A percentile compares a stretch with the other conserved stretches of the same genome.
Evolutionary conservation across 1,140 invertebrate genomes (phyloP).

Genomic region (Achatina immaculata): DNA sequence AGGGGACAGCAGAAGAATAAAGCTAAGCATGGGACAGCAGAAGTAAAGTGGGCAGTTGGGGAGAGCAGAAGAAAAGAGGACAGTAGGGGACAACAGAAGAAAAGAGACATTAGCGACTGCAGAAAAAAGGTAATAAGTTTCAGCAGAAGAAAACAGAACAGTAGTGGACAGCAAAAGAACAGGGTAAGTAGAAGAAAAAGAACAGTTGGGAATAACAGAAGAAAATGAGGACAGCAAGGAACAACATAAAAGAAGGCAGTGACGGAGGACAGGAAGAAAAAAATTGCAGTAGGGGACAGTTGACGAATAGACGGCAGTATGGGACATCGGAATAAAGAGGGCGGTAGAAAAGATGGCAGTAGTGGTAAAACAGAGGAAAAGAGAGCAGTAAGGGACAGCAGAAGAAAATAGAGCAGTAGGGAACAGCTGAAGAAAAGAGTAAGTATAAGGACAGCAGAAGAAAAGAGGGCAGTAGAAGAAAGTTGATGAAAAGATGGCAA

Average conservation of each 20-base stretch:
- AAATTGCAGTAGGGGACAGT: neutral
- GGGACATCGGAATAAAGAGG: neutral
- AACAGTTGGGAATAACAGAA: neutral
- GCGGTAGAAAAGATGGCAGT: neutral
- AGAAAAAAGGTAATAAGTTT: neutral
- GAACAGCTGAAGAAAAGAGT: neutral
- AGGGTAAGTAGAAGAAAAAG: neutral
- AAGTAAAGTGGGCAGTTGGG: no score
- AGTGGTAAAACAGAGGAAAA: neutral
- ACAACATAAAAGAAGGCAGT: no score
- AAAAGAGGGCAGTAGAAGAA: neutral
- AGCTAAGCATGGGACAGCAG: no score
- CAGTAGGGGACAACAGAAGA: no score
- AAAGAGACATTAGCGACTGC: no score
- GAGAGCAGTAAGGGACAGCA: neutral
- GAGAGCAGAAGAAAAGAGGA: no score
- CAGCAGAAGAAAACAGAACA: neutral
- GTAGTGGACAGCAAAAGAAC: neutral
- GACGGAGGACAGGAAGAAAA: neutral
- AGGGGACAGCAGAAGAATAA: no score
- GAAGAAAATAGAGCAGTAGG: neutral
- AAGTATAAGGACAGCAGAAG: neutral
- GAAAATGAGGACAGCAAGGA: neutral
- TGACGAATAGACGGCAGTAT: neutral
- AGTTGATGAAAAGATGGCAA: neutral